These are phyloP conservation scores for Timandra comae DNA, from an alignment of 2,888 invertebrate genomes.

Conservation along the genomic window DNA sequence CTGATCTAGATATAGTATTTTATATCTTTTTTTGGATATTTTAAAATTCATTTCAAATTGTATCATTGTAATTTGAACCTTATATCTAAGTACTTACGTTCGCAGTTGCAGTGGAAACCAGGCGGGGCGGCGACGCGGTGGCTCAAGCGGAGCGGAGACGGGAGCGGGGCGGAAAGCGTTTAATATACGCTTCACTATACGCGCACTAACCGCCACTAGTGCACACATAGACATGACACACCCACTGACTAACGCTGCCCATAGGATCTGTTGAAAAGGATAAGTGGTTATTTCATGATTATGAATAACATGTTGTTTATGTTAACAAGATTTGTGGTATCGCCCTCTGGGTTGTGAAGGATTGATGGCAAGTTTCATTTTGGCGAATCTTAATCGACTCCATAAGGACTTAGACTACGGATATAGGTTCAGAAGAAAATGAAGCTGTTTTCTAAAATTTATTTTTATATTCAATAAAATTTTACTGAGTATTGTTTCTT, in stretches of 20 bases:
- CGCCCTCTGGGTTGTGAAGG: too few species aligned
- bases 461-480: too few species aligned
- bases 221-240: conserved; percentile 42
- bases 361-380: background rate
- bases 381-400: background rate
- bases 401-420: too few species aligned
- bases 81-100: conserved; percentile 45
- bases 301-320: too few species aligned
- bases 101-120: conserved; percentile 52
- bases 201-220: conserved; percentile 41
- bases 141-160: conserved; percentile 44
- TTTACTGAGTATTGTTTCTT: too few species aligned
- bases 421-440: too few species aligned
- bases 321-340: too few species aligned
- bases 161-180: conserved; percentile 50
- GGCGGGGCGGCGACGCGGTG: conserved; percentile 41
- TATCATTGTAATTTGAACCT: conserved; percentile 6
- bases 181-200: conserved; percentile 47
- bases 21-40: too few species aligned
- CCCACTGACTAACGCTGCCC: conserved; percentile 48
- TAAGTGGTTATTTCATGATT: too few species aligned
- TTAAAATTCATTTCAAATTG: too few species aligned
- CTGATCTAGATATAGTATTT: too few species aligned
- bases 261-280: conserved; percentile 37
- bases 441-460: too few species aligned